These are phyloP conservation scores for Rotaria socialis DNA, from an alignment of 2,888 invertebrate genomes.

Conservation along the genomic window DNA sequence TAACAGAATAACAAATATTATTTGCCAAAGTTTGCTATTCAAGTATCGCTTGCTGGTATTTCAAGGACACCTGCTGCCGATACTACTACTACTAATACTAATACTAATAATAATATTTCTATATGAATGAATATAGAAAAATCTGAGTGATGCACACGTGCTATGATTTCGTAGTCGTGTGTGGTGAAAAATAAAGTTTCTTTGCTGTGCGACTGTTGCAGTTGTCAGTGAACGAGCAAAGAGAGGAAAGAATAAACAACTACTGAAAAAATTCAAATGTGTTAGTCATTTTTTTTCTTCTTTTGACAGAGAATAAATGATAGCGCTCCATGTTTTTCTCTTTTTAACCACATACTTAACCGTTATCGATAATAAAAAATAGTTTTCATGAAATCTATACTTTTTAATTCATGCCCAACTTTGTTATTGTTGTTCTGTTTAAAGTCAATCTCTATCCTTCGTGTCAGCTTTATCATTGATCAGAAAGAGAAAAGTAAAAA, in stretches of 20 bases:
- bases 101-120: not conserved
- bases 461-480: not conserved
- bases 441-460: not conserved
- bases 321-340: too few species aligned
- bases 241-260: not conserved
- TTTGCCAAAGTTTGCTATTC: constrained; percentile 9
- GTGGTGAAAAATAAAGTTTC: not conserved
- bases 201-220: not conserved
- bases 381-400: too few species aligned
- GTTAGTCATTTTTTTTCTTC: not conserved
- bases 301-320: not conserved
- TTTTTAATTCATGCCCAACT: too few species aligned
- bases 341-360: too few species aligned
- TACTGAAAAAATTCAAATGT: not conserved
- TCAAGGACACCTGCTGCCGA: constrained; percentile 3
- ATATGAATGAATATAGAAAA: not conserved
- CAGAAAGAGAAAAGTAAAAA: not conserved
- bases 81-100: not conserved
- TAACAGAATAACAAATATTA: constrained; percentile 26
- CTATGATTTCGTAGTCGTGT: not conserved
- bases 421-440: not conserved
- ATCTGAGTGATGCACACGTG: not conserved
- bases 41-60: not conserved
- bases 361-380: too few species aligned
- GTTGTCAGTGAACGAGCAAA: too few species aligned